Base-by-base conservation (phyloP, 37 sponge, comb jelly and placozoan genomes). In the Diacarnus erythraeanus region DNA sequence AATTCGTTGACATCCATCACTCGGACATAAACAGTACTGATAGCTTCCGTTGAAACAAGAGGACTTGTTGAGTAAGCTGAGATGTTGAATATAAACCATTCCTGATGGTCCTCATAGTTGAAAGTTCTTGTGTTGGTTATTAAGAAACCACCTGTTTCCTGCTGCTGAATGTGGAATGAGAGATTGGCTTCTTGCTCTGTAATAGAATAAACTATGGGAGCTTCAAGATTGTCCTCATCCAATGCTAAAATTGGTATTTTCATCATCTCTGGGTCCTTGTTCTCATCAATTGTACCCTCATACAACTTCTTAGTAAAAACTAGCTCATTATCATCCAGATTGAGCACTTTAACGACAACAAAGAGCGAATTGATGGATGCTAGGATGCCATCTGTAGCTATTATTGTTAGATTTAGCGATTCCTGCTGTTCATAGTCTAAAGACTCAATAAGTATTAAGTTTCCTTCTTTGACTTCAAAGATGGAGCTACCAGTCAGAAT, bases 1-100 rank as follows among this genome's bases (percentile, higher is more conserved):
- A 58, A 78, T 38, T 89, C 89, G 69, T 89, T 89, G 42, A 68
- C 58, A 38, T 89, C 89, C 3, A 22, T 43, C 23, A 89, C 51
- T 20, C 23, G 23, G 3, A 89, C 38, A 39, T 65, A 54, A 29
- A 89, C 60, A 34, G 23, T 27, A 75, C 67, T 61, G 22, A 42
- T 40, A 17, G 65, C 78, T 40, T 8, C 17, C 21, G 72, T 10
- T 2, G 33, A 35, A 21, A 58, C 59, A 4, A 72, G 30, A 39
- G 25, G 20, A 10, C 22, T 64, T n/a, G 29, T 26, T 29, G 61
- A 39, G 33, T 64, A 22, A 31, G 74, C 91, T 22, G 69, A 38
- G 3, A 86, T 58, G 6, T 76, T 54, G 51, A 91, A 85, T 9
- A 59, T 42, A 40, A 74, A 91, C 43, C 64, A 42, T 21, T 60